These are phyloP conservation scores for Oscheius sp. DNA, from an alignment of 2,888 invertebrate genomes.

Conservation along the genomic window DNA sequence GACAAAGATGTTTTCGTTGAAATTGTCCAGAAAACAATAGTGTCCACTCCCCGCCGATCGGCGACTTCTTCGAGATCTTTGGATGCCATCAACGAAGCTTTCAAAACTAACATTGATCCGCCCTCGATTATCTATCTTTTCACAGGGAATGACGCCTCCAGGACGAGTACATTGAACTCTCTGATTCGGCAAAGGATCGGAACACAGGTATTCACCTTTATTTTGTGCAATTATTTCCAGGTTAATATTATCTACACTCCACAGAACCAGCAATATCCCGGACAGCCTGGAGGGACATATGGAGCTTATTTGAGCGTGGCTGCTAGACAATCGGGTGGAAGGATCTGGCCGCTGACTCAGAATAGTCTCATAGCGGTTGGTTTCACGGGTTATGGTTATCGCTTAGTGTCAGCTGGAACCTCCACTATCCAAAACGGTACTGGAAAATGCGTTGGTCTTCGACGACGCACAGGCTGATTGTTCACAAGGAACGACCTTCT, in stretches of 20 bases:
- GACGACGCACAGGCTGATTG: slow-evolving; percentile 40
- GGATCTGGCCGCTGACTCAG: slow-evolving; percentile 43
- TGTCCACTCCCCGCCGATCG: background rate
- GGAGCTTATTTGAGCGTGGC: background rate
- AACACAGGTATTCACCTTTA: slow-evolving; percentile 25
- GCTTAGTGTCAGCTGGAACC: background rate
- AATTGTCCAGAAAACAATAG: background rate
- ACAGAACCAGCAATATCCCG: background rate
- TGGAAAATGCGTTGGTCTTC: slow-evolving; percentile 43
- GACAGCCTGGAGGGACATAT: slow-evolving; percentile 10
- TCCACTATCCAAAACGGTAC: slow-evolving; percentile 19
- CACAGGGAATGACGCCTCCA: slow-evolving; percentile 3
- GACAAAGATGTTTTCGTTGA: background rate
- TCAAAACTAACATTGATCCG: slow-evolving; percentile 25
- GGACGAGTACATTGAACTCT: background rate
- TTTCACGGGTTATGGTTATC: background rate
- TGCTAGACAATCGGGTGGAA: slow-evolving; percentile 51
- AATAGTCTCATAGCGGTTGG: slow-evolving; percentile 16
- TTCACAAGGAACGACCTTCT: slow-evolving; percentile 5
- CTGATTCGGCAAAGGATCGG: slow-evolving; percentile 6
- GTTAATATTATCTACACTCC: slow-evolving; percentile 37
- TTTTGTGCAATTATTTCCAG: too few species aligned
- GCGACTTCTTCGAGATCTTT: background rate
- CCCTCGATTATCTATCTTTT: slow-evolving; percentile 27
- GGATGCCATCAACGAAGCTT: slow-evolving; percentile 16